Evolutionary conservation across 1,140 invertebrate species (phyloP), one percentile per base, ranked within the genome.

Genomic region (Zaprionus gabonicus): DNA sequence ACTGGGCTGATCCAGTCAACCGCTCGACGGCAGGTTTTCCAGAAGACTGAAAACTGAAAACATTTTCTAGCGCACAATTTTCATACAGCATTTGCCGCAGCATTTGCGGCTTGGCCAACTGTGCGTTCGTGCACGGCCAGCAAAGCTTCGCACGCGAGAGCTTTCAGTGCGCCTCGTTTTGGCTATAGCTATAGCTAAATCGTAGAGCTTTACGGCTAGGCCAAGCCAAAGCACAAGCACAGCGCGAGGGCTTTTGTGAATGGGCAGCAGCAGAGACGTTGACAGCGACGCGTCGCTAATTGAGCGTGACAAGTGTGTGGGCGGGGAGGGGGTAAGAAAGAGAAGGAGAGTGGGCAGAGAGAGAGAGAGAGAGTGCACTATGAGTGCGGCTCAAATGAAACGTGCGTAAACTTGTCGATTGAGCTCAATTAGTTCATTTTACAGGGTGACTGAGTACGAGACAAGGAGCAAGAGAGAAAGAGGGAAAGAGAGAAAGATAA

Each of bases 1-100:
- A 23, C 23, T 23, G 1, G 31, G 46, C 63, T 72, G 81, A 88
- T 88, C 84, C 82, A 76, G 64, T 78, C 82, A 87, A 87, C 83
- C 85, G 81, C 85, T 85, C 84, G 85, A 66, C 81, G 85, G 78
- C 81, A 88, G 59, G 75, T 88, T 88, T 88, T 90, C 85, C 84
- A 84, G 81, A 88, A 88, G 84, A 88, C 84, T 88, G 71, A 88
- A 81, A 88, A 67, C 64, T 64, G 41, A 46, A 70, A 77, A 65
- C 56, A 59, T 83, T 87, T 87, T 75, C 84, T 85, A 82, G 76
- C 83, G 60, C 82, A 80, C 80, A 87, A 82, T 86, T 86, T 86
- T 82, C 83, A 87, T 87, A 82, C 78, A 81, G 36, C 49, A 17
- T 46, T 46, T 53, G 66, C 70, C 82, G 78, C 53, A 66, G 78